Evolutionary conservation across 53 echinoderm and acorn worm species (phyloP), one percentile per base, ranked within the genome.

Genomic region (Echinarachnius parma): DNA sequence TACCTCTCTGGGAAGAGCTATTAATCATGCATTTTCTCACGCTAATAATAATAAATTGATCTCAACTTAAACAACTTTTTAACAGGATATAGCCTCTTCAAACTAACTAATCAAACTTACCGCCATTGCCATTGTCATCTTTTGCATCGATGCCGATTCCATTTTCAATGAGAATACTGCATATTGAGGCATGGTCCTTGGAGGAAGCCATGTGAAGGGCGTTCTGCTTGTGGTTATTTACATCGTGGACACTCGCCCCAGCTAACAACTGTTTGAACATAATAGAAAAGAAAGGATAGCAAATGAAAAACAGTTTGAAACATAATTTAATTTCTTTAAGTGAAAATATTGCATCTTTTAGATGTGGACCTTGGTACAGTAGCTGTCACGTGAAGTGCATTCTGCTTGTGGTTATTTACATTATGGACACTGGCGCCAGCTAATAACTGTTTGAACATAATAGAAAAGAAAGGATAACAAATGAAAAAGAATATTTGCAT

Each of bases 161-260:
- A 64, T 98, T 98, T 62, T 98, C 98, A 53, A 98, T 92, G 34
- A 98, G 89, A 10, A 91, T 86, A 56, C 88, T 86, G 36, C 82
- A 79, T 29, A 98, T 88, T 1, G 83, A 75, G 2, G 86, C 50
- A 21, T 88, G 91, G 78, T 98, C 98, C 13, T 29, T 66, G 11
- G 77, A 72, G 3, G 91, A 85, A 3, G 92, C 91, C 78, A 92
- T 88, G 45, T 98, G 98, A 1, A 98, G 75, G 11, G 85, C 82
- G 26, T 88, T 88, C 77, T 91, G 85, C 36, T 98, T 98, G 23
- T 84, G 88, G 46, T 75, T 80, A 66, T 88, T 85, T 0, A 83
- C 31, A 45, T 92, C 98, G 54, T 84, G 66, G 9, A 98, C 85
- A 49, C 74, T 82, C 13, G 98, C 98, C 46, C 98, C 98, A 1